Percentiles rank a stretch among this genome's conserved stretches.
These are phyloP conservation scores for Procambarus virginalis DNA, from an alignment of 1,140 invertebrate genomes.

Conservation along the genomic window DNA sequence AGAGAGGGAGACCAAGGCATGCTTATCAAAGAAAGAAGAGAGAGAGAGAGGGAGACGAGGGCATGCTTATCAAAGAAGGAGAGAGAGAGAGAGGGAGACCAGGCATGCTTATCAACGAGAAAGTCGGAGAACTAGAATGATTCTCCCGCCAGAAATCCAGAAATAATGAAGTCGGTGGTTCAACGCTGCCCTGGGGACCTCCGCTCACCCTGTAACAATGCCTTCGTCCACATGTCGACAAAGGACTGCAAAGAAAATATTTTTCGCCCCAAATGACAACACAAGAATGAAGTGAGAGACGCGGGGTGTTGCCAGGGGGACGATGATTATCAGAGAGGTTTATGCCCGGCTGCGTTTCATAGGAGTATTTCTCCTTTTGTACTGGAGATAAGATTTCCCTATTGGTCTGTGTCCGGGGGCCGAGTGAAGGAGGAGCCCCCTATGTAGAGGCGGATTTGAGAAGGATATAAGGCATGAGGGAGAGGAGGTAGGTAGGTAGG, in stretches of 20 bases:
- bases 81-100: neutral
- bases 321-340: slow-evolving; percentile 21
- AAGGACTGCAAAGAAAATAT: slow-evolving; percentile 58
- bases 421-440: neutral
- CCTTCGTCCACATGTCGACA: slow-evolving; percentile 64
- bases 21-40: neutral
- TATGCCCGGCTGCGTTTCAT: neutral
- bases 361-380: neutral
- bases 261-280: slow-evolving; percentile 66
- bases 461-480: neutral
- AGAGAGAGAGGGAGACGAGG: slow-evolving; percentile 8
- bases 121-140: slow-evolving; percentile 51
- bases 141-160: slow-evolving; percentile 60
- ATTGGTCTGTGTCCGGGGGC: neutral
- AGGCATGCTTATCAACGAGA: slow-evolving; percentile 50
- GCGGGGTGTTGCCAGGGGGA: slow-evolving; percentile 10
- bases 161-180: slow-evolving; percentile 61
- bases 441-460: neutral
- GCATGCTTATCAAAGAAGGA: slow-evolving; percentile 35
- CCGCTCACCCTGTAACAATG: slow-evolving; percentile 36
- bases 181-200: slow-evolving; percentile 45
- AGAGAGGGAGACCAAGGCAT: neutral
- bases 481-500: neutral
- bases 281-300: slow-evolving; percentile 65
- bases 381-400: neutral